A percentile compares a stretch with the other conserved stretches of the same genome.
Conservation (phyloP, 1,140 invertebrate species). For the Leptinotarsa lineolata region DNA sequence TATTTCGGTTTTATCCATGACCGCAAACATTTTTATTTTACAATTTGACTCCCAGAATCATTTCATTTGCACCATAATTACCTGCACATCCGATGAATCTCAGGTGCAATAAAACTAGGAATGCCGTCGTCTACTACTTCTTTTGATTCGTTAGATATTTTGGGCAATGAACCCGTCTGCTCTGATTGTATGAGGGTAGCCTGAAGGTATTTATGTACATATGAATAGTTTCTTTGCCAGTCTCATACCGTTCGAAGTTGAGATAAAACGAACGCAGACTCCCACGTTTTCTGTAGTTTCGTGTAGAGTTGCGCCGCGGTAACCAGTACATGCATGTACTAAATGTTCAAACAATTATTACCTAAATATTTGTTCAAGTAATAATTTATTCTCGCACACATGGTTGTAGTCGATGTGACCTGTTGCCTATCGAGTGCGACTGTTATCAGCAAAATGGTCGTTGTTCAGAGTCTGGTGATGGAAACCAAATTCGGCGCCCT, state of each 20-base stretch:
- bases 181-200: conserved; percentile 17
- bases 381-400: conserved; percentile 12
- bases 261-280: not conserved
- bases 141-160: conserved; percentile 20
- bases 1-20: too few species aligned
- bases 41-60: too few species aligned
- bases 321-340: not conserved
- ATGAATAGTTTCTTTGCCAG: conserved; percentile 30
- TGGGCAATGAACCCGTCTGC: conserved; percentile 28
- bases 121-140: conserved; percentile 10
- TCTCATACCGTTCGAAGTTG: not conserved
- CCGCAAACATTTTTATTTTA: too few species aligned
- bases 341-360: not conserved
- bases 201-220: conserved; percentile 28
- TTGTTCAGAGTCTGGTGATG: conserved; percentile 24
- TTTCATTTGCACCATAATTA: not conserved
- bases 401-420: conserved; percentile 31
- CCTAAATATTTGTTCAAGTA: conserved; percentile 12
- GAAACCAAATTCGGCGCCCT: conserved; percentile 4
- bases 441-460: conserved; percentile 17
- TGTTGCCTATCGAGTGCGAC: conserved; percentile 29
- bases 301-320: not conserved
- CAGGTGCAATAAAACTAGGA: conserved; percentile 5
- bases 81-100: not conserved
- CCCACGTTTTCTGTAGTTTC: not conserved